Conservation (phyloP, 2,113 vertebrate genomes). For the Pantherophis guttatus region DNA sequence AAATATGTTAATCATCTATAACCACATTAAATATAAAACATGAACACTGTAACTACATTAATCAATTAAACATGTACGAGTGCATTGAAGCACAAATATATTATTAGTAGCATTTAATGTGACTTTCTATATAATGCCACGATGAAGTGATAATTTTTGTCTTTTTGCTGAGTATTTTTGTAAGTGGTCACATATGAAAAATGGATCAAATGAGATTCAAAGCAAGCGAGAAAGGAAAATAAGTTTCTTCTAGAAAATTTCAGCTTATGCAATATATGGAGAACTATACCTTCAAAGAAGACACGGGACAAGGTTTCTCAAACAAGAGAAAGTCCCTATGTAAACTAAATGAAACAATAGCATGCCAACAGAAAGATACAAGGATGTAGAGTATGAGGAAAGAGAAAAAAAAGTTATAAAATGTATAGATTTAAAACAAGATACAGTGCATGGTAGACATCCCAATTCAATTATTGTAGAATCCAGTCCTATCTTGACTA, state of each 20-base stretch:
- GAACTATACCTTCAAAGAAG: not conserved
- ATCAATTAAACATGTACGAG: not conserved
- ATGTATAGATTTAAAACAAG: not conserved
- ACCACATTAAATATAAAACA: not conserved
- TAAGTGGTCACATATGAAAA: not conserved
- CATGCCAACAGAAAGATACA: not conserved
- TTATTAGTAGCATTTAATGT: not conserved
- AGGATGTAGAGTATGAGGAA: not conserved
- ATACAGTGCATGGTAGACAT: not conserved
- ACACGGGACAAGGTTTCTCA: not conserved
- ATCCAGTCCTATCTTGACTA: not conserved
- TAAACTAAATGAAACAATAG: not conserved
- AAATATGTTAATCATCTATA: not conserved
- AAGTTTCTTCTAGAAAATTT: not conserved
- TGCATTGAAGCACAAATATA: not conserved
- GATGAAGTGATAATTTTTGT: not conserved
- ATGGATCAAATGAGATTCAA: not conserved
- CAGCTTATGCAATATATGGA: not conserved
- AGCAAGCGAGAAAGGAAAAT: not conserved
- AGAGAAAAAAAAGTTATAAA: not conserved
- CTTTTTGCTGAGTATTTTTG: not conserved
- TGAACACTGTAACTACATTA: not conserved
- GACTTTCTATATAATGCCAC: not conserved
- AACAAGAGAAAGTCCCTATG: not conserved
- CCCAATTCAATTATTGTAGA: not conserved